A percentile compares a stretch with the other conserved stretches of the same genome.
Evolutionary conservation across 2,797 vertebrate species (phyloP).

Genomic region (Tapera naevia): DNA sequence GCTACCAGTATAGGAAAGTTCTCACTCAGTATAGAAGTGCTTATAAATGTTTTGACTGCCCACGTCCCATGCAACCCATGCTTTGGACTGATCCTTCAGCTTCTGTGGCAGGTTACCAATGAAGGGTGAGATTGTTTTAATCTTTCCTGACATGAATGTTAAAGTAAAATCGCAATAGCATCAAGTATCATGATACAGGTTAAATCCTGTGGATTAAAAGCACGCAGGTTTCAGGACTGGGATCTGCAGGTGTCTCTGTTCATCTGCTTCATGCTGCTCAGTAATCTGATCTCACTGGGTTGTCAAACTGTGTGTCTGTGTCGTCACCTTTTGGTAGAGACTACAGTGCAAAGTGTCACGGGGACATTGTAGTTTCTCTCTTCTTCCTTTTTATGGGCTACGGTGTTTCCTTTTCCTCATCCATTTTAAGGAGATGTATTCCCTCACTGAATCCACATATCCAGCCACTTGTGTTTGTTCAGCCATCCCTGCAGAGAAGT

Average conservation of each 20-base stretch:
- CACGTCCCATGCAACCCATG: neutral
- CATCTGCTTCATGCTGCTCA: neutral
- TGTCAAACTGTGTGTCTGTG: neutral
- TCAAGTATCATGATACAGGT: neutral
- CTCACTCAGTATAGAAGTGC: neutral
- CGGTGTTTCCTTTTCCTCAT: neutral
- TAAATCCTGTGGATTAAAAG: neutral
- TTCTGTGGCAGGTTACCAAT: neutral
- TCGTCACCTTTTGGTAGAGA: neutral
- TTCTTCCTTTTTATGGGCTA: neutral
- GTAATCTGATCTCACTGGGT: neutral
- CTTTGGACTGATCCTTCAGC: neutral
- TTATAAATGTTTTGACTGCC: neutral
- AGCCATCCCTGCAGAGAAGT: neutral
- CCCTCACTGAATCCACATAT: neutral
- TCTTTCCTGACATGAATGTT: neutral
- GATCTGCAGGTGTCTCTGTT: neutral
- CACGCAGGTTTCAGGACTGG: neutral
- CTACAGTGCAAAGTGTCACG: neutral
- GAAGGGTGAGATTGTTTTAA: neutral
- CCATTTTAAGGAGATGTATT: neutral
- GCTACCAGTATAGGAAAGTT: neutral
- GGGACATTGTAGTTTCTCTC: neutral
- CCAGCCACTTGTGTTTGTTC: neutral
- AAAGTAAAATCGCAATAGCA: neutral